phyloP scores from a whole-genome alignment of 2,113 vertebrate genomes.

The Peromyscus polionotus region DNA sequence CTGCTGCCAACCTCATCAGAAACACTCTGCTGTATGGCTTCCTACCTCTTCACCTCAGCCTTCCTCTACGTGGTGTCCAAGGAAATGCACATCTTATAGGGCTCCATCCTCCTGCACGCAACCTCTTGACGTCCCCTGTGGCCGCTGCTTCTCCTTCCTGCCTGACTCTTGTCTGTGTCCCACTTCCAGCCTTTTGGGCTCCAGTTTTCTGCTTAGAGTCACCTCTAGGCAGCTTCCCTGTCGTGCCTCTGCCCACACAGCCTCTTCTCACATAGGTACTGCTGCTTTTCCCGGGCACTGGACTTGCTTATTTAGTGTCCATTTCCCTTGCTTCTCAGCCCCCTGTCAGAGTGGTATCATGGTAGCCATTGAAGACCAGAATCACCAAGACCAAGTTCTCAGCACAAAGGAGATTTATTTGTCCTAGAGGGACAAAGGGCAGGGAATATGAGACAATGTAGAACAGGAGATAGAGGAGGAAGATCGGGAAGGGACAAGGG shows the following conservation, averaged over 20 bases:
- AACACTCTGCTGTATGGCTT: not conserved
- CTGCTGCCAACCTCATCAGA: not conserved
- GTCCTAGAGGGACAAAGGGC: not conserved
- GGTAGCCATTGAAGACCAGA: not conserved
- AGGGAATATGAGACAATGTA: not conserved
- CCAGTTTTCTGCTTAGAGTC: not conserved
- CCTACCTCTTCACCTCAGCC: not conserved
- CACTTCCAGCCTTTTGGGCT: not conserved
- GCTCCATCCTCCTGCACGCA: not conserved
- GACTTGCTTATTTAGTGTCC: not conserved
- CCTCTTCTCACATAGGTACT: not conserved
- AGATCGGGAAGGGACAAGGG: not conserved
- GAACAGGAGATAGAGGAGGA: not conserved
- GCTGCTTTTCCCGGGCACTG: not conserved
- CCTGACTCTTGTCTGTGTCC: not conserved
- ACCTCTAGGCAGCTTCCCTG: not conserved
- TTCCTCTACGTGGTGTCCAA: not conserved
- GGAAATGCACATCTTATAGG: not conserved
- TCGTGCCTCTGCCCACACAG: not conserved
- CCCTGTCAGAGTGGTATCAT: not conserved
- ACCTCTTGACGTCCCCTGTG: not conserved
- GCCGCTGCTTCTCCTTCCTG: not conserved
- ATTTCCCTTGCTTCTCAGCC: not conserved
- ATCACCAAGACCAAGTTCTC: not conserved
- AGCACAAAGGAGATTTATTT: not conserved